Conservation (phyloP, 2,113 vertebrate genomes). For the Saccopteryx leptura region DNA sequence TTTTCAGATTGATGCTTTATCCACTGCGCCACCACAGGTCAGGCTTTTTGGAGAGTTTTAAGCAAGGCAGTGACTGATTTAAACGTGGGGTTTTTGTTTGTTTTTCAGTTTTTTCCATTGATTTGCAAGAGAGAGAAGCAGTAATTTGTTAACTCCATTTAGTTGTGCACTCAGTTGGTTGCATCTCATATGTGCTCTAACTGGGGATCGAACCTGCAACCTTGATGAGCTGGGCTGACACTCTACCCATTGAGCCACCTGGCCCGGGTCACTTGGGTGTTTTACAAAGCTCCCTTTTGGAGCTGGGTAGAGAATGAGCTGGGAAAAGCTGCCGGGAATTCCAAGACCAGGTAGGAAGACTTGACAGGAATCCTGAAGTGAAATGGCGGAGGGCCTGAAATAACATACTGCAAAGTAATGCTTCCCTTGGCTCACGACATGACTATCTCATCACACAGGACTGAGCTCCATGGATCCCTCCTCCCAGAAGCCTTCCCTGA, state of each 20-base stretch:
- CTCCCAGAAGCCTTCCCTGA: neutral
- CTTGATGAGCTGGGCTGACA: too few relatives aligned
- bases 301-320: neutral
- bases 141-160: too few relatives aligned
- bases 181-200: too few relatives aligned
- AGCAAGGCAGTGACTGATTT: neutral
- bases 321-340: neutral
- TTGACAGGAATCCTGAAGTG: neutral
- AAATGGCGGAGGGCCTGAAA: neutral
- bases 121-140: too few relatives aligned
- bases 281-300: neutral
- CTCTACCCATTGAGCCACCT: too few relatives aligned
- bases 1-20: too few relatives aligned
- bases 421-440: accelerated
- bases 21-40: too few relatives aligned
- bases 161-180: too few relatives aligned
- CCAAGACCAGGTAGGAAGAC: neutral
- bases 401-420: neutral
- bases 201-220: too few relatives aligned
- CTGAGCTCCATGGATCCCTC: neutral
- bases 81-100: neutral
- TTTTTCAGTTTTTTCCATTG: too few relatives aligned
- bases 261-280: neutral
- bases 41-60: neutral
- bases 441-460: neutral